Base-by-base conservation (phyloP, 2,797 vertebrate genomes). In the Phataginus tricuspis region DNA sequence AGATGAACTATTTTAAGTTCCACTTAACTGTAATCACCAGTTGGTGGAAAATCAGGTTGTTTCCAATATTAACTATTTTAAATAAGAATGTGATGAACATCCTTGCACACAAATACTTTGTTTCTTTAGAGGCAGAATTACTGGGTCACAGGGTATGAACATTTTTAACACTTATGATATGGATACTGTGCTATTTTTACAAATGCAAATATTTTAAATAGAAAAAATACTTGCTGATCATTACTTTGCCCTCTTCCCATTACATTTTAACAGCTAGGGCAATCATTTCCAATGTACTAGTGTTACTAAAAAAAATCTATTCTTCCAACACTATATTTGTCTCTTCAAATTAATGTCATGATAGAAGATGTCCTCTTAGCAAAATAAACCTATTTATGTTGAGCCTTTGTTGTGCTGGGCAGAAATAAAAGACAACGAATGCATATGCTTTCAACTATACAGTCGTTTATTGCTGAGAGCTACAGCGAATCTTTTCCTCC, bases 251-350 rank as follows among this genome's bases (percentile, higher is more conserved):
- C 79, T 57, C 11, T 90, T 85, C 25, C 45, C 31, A 78, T 83
- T 45, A 80, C 39, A 64, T 64, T 88, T 94, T 94, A 69, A 72
- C 66, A 80, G n/a, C 7, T 29, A 72, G 29, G 37, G 37, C 55
- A 77, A 57, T 77, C 49, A 57, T 75, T 89, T 51, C 66, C 55
- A 66, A 49, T 37, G 59, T 61, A 84, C 51, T 83, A 39, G 55
- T 5, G 2, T 82, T 74, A 64, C 66, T 53, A 19, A 51, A 88
- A 79, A 69, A 42, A 51, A 72, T 63, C 27, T 86, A 64, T 88
- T 96, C 61, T 39, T 66, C 89, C 96, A n/a, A n/a, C 86, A 1
- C 85, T 61, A 7, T 77, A 63, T 88, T 93, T 86, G 64, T 93
- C 71, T 91, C 16, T 78, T 78, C 25, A 51, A 69, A 55, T 45